Evolutionary conservation across 2,797 vertebrate genomes (phyloP), one percentile per base, ranked within the genome.

Genomic region (Gymnocypris eckloni): DNA sequence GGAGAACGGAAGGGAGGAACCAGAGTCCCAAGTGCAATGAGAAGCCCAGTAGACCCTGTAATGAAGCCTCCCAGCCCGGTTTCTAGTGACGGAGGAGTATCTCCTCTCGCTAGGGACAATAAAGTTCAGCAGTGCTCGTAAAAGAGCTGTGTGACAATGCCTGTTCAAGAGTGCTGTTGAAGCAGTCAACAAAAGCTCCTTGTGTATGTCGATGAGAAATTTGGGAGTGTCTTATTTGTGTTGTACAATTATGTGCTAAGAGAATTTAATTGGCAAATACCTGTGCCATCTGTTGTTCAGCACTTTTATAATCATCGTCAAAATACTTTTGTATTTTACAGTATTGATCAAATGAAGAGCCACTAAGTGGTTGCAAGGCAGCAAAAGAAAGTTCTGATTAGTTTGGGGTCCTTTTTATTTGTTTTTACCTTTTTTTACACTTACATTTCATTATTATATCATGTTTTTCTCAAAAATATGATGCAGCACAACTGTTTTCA

Each of bases 61-160:
- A 97, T 95, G 52, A 97, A 96, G 92, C 93, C 97, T 1, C 97
- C 97, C 3, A 94, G 96, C 0, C 97, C 97, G 4, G 94, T 94
- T 56, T 93, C 91, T 0, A 96, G 96, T 77, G 94, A 97, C 85
- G 93, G 94, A 22, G 97, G 96, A 90, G 94, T 96, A 70, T 97
- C 97, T 0, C 93, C 96, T 86, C 90, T 97, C 92, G 96, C 96
- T 8, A 96, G 94, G 93, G 96, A 97, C 88, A 95, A 98, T 85
- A 97, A 94, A 41, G 94, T 98, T 84, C 97, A 97, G 69, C 96
- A 96, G n/a, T 33, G 92, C 52, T 93, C 95, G 6, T 93, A 90
- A 87, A 64, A 69, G 52, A 52, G 84, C 39, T 66, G 3, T 25
- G 50, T 81, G 82, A 52, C 64, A 59, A 10, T 69, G 33, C 70